Base-by-base conservation (phyloP, 1,140 invertebrate genomes). In the Agraylea sexmaculata region DNA sequence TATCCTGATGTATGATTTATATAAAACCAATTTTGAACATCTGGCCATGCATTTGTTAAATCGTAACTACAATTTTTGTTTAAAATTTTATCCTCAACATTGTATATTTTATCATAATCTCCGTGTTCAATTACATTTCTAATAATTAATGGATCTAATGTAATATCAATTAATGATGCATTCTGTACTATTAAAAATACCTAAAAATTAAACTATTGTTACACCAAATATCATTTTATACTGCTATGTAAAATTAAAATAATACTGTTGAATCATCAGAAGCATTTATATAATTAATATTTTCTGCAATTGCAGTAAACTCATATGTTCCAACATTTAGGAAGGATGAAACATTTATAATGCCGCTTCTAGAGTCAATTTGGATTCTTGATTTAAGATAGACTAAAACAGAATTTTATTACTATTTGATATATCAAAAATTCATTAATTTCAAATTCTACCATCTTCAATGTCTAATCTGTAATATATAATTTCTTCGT, bases 121-220 rank as follows among this genome's bases (percentile, higher is more conserved):
- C 56, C 52, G 45, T 64, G 61, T 50, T 66, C 64, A 10, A 58
- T 48, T 42, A 54, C 51, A 18, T 64, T 55, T 29, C 63, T 37
- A 15, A 65, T 51, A 23, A 61, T 56, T 5, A 66, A 41, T 16
- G 64, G 62, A 19, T 56, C 51, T 17, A 62, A 34, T 1, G 44
- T 53, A 8, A 52, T 45, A 4, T 57, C 46, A 20, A 53, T 37
- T 13, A 51, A 29, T 4, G 53, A 51, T 13, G 47, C 29, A 5
- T 45, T 47, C 15, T 57, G 52, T 11, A 61, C 52, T 43, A 54
- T 49, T 2, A 65, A 37, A 29, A 54, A 42, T 13, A 63, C 53
- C 62, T 65, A 43, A 25, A 25, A 7, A 25, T 25, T 25, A 6
- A 25, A 10, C 7, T 10, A 32, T 7, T 10, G 7, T 10, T 6